A percentile compares a stretch with the other conserved stretches of the same genome.
These are phyloP conservation scores for Isotomurus palustris DNA, from an alignment of 2,888 invertebrate species.

Conservation along the genomic window DNA sequence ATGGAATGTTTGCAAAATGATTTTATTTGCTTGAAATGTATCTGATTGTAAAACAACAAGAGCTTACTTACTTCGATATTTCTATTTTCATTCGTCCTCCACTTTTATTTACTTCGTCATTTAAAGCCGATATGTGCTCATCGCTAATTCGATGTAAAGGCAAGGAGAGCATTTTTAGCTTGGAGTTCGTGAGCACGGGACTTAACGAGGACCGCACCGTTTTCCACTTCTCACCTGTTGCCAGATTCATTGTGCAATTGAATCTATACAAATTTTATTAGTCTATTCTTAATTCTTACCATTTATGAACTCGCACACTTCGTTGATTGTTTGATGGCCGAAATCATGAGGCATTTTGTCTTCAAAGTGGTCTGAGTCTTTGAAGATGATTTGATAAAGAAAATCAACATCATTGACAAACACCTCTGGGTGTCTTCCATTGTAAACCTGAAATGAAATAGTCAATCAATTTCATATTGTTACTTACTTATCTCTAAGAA, in stretches of 20 bases:
- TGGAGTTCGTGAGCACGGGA: conserved; percentile 27
- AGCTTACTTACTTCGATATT: neutral
- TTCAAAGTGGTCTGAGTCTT: conserved; percentile 34
- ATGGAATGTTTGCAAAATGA: neutral
- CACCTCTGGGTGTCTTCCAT: conserved; percentile 24
- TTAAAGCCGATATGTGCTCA: neutral
- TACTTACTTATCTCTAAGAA: too few relatives aligned
- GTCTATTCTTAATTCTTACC: conserved; percentile 5
- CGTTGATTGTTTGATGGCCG: conserved; percentile 24
- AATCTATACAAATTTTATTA: neutral
- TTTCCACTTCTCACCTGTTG: conserved; percentile 33
- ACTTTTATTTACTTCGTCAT: neutral
- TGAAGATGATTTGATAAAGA: conserved; percentile 24
- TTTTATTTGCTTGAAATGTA: neutral
- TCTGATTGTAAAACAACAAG: neutral
- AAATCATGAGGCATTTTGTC: conserved; percentile 20
- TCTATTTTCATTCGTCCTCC: neutral
- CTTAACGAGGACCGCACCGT: conserved; percentile 19
- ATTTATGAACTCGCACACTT: conserved; percentile 28
- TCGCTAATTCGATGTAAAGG: neutral
- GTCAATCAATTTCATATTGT: too few relatives aligned
- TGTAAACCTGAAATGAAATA: conserved; percentile 21
- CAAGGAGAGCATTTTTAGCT: conserved; percentile 8
- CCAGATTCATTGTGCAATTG: neutral
- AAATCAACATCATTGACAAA: conserved; percentile 24